Percentiles rank a stretch among this genome's conserved stretches.
Conservation (phyloP, 1,140 invertebrate species). For the Xylocopa sonorina region DNA sequence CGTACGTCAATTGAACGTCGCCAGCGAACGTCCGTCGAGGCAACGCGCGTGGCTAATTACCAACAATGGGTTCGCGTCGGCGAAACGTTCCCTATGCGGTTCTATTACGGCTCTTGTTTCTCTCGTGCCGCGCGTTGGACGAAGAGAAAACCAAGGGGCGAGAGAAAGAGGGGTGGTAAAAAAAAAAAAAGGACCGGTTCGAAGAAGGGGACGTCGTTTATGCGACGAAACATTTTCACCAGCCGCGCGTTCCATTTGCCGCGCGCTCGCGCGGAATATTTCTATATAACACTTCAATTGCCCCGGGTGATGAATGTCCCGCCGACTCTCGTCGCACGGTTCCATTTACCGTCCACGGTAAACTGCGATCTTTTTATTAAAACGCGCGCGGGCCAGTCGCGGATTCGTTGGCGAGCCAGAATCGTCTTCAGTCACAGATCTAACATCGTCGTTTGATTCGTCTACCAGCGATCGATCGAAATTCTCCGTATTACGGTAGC, state of each 20-base stretch:
- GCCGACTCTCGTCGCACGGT: not conserved
- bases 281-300: slow-evolving; percentile 5
- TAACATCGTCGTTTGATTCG: too few species aligned
- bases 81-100: not conserved
- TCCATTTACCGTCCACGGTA: not conserved
- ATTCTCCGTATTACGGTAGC: too few species aligned
- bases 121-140: too few species aligned
- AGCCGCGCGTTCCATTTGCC: slow-evolving; percentile 20
- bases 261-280: not conserved
- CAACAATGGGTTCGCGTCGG: not conserved
- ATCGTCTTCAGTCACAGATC: too few species aligned
- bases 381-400: too few species aligned
- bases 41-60: not conserved
- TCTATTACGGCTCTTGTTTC: not conserved
- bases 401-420: too few species aligned
- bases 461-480: too few species aligned
- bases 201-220: not conserved
- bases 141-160: too few species aligned
- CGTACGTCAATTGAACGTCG: not conserved
- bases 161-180: too few species aligned
- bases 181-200: too few species aligned
- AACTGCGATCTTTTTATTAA: not conserved
- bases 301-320: not conserved
- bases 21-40: not conserved
- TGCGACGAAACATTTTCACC: slow-evolving; percentile 1